Percentiles rank a stretch among this genome's conserved stretches.
Evolutionary conservation across 2,888 invertebrate genomes (phyloP).

Genomic region (Hydroisotoma schaefferi): DNA sequence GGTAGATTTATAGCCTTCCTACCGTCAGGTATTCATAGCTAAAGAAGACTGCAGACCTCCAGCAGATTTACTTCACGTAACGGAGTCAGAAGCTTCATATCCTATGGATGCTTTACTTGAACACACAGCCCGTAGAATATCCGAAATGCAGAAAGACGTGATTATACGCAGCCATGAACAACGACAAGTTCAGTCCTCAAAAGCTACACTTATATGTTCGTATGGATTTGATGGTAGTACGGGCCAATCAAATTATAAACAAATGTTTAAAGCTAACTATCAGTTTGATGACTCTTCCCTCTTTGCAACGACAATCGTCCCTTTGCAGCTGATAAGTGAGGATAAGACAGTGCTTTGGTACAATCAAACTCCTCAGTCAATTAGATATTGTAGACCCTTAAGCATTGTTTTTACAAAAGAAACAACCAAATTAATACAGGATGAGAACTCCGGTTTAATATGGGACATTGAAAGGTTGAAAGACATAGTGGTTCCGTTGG

Average conservation of each 20-base stretch:
- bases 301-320: slow-evolving; percentile 13
- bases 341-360: neutral
- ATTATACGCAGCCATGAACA: neutral
- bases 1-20: neutral
- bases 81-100: neutral
- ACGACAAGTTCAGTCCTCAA: neutral
- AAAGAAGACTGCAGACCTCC: neutral
- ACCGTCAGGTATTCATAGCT: neutral
- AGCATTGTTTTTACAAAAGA: slow-evolving; percentile 9
- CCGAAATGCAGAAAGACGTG: neutral
- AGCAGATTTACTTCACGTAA: neutral
- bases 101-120: neutral
- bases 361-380: slow-evolving; percentile 10
- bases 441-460: slow-evolving; percentile 5
- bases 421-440: neutral
- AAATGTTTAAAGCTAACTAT: neutral
- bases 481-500: neutral
- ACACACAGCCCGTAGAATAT: slow-evolving; percentile 3
- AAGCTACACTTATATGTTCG: neutral
- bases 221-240: slow-evolving; percentile 15
- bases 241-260: slow-evolving; percentile 7
- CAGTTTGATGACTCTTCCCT: slow-evolving; percentile 1
- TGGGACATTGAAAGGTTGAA: neutral
- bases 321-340: neutral
- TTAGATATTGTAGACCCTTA: slow-evolving; percentile 8